These are phyloP conservation scores for Palythoa grandiflora DNA, from an alignment of 92 coral and sea anemone genomes.

Conservation along the genomic window DNA sequence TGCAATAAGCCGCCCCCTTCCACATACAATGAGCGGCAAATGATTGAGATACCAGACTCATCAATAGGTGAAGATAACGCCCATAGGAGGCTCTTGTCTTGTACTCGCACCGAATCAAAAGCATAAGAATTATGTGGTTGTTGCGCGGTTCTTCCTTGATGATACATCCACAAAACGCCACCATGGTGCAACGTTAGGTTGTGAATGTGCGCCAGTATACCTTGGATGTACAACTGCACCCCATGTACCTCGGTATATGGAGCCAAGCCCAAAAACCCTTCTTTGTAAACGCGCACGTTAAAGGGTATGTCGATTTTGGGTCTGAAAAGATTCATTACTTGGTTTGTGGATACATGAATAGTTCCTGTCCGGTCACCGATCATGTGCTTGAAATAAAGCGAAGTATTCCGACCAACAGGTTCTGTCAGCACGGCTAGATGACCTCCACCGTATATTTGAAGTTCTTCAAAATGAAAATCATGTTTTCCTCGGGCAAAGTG, in stretches of 20 bases:
- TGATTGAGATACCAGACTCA: slow-evolving; percentile 54
- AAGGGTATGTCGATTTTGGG: slow-evolving; percentile 77
- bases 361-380: slow-evolving; percentile 80
- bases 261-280: slow-evolving; percentile 77
- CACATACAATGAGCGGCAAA: slow-evolving; percentile 56
- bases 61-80: slow-evolving; percentile 69
- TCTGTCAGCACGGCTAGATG: slow-evolving; percentile 77
- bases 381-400: slow-evolving; percentile 70
- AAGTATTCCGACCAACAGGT: slow-evolving; percentile 61
- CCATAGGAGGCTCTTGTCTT: slow-evolving; percentile 62
- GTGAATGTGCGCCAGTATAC: slow-evolving; percentile 70
- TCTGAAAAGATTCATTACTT: slow-evolving; percentile 72
- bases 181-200: slow-evolving; percentile 77
- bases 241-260: slow-evolving; percentile 80
- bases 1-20: slow-evolving; percentile 78
- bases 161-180: slow-evolving; percentile 77
- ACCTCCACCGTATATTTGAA: slow-evolving; percentile 80
- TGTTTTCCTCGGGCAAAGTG: slow-evolving; percentile 70
- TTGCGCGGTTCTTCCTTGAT: slow-evolving; percentile 68
- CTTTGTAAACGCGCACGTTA: slow-evolving; percentile 71
- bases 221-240: slow-evolving; percentile 68
- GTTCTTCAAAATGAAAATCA: slow-evolving; percentile 78
- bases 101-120: slow-evolving; percentile 69
- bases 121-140: slow-evolving; percentile 67
- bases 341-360: slow-evolving; percentile 71